phyloP scores from a whole-genome alignment of 2,888 invertebrate species.

The Agriotes lineatus region DNA sequence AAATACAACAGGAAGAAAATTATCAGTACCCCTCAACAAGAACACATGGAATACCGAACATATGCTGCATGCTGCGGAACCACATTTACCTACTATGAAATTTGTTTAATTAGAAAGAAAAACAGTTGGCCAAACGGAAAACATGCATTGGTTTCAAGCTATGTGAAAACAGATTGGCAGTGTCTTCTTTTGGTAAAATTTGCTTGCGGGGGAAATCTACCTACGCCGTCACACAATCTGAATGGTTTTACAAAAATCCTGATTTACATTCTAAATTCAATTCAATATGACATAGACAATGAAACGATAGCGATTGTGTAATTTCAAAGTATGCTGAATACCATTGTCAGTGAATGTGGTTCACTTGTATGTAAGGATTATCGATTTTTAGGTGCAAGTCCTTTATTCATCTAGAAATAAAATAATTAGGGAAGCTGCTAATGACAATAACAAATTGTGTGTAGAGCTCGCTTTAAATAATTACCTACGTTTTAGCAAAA shows the following conservation, averaged over 20 bases:
- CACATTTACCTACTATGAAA: not conserved
- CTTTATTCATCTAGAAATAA: too few relatives aligned
- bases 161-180: not conserved
- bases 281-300: not conserved
- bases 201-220: not conserved
- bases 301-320: not conserved
- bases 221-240: not conserved
- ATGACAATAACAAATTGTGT: too few relatives aligned
- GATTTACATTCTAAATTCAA: conserved; percentile 8
- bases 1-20: not conserved
- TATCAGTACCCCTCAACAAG: not conserved
- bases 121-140: not conserved
- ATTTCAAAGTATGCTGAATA: not conserved
- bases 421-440: too few relatives aligned
- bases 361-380: not conserved
- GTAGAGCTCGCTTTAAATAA: too few relatives aligned
- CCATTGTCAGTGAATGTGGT: not conserved
- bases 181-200: not conserved
- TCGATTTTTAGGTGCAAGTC: not conserved
- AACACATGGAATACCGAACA: not conserved
- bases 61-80: not conserved
- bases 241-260: not conserved
- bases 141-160: not conserved
- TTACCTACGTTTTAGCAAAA: too few relatives aligned
- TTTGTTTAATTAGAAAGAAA: not conserved